phyloP scores from a whole-genome alignment of 2,888 invertebrate genomes.

The Tenthredo distinguenda region DNA sequence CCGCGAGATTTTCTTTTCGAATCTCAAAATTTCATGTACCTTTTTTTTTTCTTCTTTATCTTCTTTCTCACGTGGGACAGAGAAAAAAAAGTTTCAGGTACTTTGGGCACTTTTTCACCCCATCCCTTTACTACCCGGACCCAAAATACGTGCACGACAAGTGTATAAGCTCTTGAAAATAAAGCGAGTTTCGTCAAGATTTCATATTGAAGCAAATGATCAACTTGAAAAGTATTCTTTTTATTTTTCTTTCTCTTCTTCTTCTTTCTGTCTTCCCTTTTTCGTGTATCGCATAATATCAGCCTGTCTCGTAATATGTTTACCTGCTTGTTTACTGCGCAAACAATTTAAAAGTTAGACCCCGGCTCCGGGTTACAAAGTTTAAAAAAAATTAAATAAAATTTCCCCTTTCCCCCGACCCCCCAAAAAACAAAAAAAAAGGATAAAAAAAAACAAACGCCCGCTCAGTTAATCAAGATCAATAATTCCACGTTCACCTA shows the following conservation, averaged over 20 bases:
- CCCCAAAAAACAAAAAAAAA: neutral
- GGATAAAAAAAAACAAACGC: neutral
- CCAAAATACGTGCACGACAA: neutral
- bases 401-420: neutral
- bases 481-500: neutral
- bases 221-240: neutral
- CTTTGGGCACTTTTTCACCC: neutral
- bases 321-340: neutral
- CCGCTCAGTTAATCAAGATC: neutral
- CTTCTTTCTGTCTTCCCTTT: neutral
- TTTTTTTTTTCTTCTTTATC: neutral
- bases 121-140: neutral
- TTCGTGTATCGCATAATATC: neutral
- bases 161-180: neutral
- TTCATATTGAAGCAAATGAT: neutral
- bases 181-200: conserved; percentile 8
- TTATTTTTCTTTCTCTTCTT: neutral
- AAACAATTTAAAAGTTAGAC: conserved; percentile 3
- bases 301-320: neutral
- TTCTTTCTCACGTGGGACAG: neutral
- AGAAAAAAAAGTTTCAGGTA: neutral
- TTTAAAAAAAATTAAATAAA: neutral
- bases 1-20: neutral
- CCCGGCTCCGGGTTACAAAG: neutral
- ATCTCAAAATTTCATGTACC: neutral